phyloP scores from a whole-genome alignment of 2,888 invertebrate species.

The Volucella inanis region DNA sequence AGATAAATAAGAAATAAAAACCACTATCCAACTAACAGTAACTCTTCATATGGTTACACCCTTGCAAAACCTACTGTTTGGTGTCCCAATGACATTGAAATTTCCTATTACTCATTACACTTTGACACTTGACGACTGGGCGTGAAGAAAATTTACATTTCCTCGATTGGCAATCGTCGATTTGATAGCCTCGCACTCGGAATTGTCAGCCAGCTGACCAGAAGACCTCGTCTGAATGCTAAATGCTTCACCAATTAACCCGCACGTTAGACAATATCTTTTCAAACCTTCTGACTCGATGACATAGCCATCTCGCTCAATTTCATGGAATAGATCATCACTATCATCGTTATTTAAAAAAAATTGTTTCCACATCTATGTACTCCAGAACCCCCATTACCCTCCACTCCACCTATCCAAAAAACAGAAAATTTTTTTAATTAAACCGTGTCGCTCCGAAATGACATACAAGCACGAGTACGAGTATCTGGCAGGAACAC shows the following conservation, averaged over 20 bases:
- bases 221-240: constrained; percentile 38
- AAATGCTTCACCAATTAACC: constrained; percentile 46
- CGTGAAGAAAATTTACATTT: constrained; percentile 60
- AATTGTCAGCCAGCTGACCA: constrained; percentile 6
- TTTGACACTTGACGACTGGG: constrained; percentile 27
- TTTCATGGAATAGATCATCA: constrained; percentile 25
- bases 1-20: not conserved
- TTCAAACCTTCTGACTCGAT: not conserved
- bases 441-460: constrained; percentile 63
- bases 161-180: constrained; percentile 20
- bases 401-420: constrained; percentile 19
- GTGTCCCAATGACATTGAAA: constrained; percentile 55
- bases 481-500: constrained; percentile 34
- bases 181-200: constrained; percentile 39
- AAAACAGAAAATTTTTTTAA: constrained; percentile 22
- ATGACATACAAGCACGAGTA: constrained; percentile 16
- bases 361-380: constrained; percentile 8
- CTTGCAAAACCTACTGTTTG: constrained; percentile 22
- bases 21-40: not conserved
- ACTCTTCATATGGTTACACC: not conserved
- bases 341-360: constrained; percentile 38
- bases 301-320: constrained; percentile 1
- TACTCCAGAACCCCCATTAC: not conserved
- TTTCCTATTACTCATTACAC: constrained; percentile 51
- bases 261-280: constrained; percentile 29